These are phyloP conservation scores for Tenualosa ilisha DNA, from an alignment of 2,797 vertebrate genomes.

Conservation along the genomic window DNA sequence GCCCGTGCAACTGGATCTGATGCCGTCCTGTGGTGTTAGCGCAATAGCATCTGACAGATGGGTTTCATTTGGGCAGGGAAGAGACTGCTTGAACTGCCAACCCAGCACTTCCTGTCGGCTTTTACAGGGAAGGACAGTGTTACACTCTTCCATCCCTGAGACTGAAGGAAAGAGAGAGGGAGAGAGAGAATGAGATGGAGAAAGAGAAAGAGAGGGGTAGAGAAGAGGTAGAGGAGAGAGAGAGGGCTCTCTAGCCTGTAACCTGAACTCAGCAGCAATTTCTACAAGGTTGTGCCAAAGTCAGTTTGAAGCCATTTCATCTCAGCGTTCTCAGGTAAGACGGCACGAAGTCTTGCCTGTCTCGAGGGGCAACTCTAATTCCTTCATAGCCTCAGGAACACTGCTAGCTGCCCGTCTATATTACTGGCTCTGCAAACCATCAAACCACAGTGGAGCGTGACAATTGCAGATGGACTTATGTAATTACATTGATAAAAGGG, in stretches of 20 bases:
- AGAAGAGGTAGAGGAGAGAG: conserved; percentile 20
- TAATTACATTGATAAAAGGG: background rate
- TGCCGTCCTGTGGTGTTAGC: conserved; percentile 35
- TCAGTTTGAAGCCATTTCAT: conserved; percentile 22
- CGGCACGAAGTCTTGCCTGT: background rate
- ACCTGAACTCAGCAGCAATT: conserved; percentile 43
- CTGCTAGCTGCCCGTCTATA: background rate
- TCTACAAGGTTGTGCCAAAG: conserved; percentile 21
- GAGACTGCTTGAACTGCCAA: conserved; percentile 53
- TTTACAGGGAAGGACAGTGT: conserved; percentile 52
- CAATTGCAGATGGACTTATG: background rate
- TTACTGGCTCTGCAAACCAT: conserved; percentile 17
- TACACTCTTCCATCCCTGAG: conserved; percentile 32
- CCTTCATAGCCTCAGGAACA: background rate
- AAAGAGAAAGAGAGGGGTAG: background rate
- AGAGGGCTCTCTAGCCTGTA: conserved; percentile 44
- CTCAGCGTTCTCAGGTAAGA: conserved; percentile 12
- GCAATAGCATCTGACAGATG: conserved; percentile 58
- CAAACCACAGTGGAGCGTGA: background rate
- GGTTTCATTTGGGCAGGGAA: conserved; percentile 58
- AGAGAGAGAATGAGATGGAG: background rate
- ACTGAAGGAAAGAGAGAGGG: conserved; percentile 3
- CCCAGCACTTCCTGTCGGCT: conserved; percentile 57
- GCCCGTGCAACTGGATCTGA: conserved; percentile 35
- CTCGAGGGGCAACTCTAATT: conserved; percentile 10